Evolutionary conservation across 2,113 vertebrate species (phyloP).

Genomic region (Geococcyx californianus): DNA sequence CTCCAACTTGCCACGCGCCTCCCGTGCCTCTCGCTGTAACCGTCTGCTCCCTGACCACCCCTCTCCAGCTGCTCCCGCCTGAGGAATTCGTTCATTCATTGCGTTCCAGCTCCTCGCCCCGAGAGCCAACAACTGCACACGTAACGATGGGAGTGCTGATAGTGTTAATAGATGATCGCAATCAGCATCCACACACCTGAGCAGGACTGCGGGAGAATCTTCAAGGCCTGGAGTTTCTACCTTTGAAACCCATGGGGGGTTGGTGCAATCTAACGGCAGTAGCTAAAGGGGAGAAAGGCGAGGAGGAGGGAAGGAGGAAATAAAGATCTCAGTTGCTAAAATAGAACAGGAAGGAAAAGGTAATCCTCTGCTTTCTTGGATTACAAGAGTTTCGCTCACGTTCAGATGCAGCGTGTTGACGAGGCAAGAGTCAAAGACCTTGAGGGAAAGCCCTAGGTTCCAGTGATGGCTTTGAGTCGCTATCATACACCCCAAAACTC

Average conservation of each 20-base stretch:
- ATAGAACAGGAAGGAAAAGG: slow-evolving; percentile 61
- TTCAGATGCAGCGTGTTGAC: not conserved
- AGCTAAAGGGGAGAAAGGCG: slow-evolving; percentile 36
- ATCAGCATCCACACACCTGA: slow-evolving; percentile 69
- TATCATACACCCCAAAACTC: not conserved
- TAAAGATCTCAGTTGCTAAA: slow-evolving; percentile 36
- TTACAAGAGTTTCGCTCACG: not conserved
- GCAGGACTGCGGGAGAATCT: slow-evolving; percentile 14
- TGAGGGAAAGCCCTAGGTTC: slow-evolving; percentile 26
- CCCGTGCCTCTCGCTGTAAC: not conserved
- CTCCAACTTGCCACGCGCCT: not conserved
- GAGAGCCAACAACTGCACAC: slow-evolving; percentile 37
- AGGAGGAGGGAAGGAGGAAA: slow-evolving; percentile 36
- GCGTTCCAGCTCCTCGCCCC: slow-evolving; percentile 36
- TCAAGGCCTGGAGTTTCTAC: slow-evolving; percentile 47
- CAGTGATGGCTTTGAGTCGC: not conserved
- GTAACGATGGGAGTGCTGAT: slow-evolving; percentile 50
- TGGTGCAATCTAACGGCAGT: slow-evolving; percentile 42
- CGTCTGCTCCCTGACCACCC: slow-evolving; percentile 36
- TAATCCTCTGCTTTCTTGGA: slow-evolving; percentile 24
- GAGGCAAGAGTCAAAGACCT: slow-evolving; percentile 20
- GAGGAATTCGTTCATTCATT: slow-evolving; percentile 42
- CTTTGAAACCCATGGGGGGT: slow-evolving; percentile 32
- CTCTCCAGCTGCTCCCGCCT: slow-evolving; percentile 27
- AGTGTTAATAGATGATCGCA: slow-evolving; percentile 40